A percentile compares a stretch with the other conserved stretches of the same genome.
These are phyloP conservation scores for Phalacrocorax pelagicus DNA, from an alignment of 2,113 vertebrate species.

Conservation along the genomic window DNA sequence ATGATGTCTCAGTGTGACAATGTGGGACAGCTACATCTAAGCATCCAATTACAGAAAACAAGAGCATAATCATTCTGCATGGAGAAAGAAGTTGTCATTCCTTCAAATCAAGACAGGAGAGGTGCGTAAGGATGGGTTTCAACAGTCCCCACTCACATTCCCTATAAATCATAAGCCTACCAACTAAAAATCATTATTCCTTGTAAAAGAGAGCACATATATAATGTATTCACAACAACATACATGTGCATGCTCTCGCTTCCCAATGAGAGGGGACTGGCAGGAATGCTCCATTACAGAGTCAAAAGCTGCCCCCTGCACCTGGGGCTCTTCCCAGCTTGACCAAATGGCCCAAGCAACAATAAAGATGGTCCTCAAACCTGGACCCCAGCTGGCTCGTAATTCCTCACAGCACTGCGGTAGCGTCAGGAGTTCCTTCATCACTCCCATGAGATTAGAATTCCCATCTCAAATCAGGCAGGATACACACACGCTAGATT, in stretches of 20 bases:
- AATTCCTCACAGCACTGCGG: background rate
- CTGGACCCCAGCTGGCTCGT: background rate
- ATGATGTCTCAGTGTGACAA: background rate
- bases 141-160: background rate
- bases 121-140: background rate
- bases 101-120: background rate
- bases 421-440: background rate
- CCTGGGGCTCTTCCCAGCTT: background rate
- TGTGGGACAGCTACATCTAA: background rate
- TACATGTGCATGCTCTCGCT: rapidly evolving
- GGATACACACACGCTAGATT: background rate
- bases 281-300: background rate
- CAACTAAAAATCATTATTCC: background rate
- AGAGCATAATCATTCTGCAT: background rate
- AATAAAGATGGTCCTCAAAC: background rate
- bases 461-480: constrained; percentile 27
- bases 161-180: background rate
- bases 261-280: background rate
- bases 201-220: rapidly evolving
- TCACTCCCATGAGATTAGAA: background rate
- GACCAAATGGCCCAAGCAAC: background rate
- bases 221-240: background rate
- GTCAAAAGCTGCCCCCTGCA: background rate
- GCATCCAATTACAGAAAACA: background rate
- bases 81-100: background rate